Base-by-base conservation (phyloP, 2,113 vertebrate genomes). In the Epinephelus fuscoguttatus region DNA sequence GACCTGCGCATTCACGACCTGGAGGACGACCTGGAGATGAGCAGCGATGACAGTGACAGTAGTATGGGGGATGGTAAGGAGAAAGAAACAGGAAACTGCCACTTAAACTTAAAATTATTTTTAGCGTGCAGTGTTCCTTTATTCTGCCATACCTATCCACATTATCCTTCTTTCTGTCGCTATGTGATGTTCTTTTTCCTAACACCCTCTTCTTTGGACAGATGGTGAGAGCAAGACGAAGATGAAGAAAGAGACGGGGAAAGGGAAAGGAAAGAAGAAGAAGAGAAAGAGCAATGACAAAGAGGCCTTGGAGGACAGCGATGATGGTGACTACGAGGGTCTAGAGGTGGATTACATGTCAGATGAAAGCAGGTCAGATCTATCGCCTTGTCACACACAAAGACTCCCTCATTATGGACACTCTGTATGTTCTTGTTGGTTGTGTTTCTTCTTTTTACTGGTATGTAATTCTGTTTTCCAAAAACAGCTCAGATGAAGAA, bases 261-360 rank as follows among this genome's bases (percentile, higher is more conserved):
- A 97, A 87, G 95, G 94, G 50, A 95, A 93, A 10, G 92, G 18
- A 0, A 95, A 94, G 80, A 93, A 96, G 94, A 97, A 96, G 85
- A 94, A 92, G 81, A 87, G 23, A 62, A 95, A 94, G 75, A 84
- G 91, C 69, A 96, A 92, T 0, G 96, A 97, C 0, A 94, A 95
- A 0, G 97, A 97, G 91, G 96, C 94, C 19, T 70, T 95, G 5
- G 97, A 98, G 88, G 97, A 98, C 92, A 98, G 97, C 0, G 97
- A 98, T 0, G 97, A 98, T 0, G 97, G 97, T 0, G 97, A 98
- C 91, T 96, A 97, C 0, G 97, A 98, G 87, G 97, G 97, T 3
- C 95, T 97, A 49, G 97, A 98, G 74, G 97, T 98, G 68, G 97
- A 98, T 87, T 98, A 98, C 93, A 98, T 98, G 96, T 98, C 97